Conservation (phyloP, 30 jellyfish, hydroid and myxozoan species). For the Phacellophora camtschatica region DNA sequence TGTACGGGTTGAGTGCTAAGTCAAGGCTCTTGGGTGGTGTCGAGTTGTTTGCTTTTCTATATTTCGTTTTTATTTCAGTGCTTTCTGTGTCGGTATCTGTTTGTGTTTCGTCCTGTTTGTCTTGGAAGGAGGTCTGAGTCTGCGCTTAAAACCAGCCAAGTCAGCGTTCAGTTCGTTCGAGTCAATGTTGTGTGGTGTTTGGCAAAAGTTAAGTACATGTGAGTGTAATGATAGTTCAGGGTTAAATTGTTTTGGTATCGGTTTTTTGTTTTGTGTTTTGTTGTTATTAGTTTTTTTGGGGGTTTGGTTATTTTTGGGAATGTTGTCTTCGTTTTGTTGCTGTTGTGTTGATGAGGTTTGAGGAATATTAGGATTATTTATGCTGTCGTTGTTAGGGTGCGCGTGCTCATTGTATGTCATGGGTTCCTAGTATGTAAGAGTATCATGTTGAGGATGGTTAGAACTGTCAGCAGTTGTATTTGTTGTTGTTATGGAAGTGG, state of each 20-base stretch:
- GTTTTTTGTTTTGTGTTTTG: background rate
- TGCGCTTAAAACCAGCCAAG: background rate
- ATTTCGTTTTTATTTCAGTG: background rate
- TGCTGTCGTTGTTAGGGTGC: too few species aligned
- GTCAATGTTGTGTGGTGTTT: background rate
- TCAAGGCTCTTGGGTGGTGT: background rate
- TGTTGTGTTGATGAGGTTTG: too few species aligned
- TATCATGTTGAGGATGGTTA: too few species aligned
- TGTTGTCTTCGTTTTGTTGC: too few species aligned
- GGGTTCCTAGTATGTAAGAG: too few species aligned
- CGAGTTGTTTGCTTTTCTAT: background rate
- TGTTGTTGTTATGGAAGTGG: too few species aligned
- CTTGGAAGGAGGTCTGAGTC: background rate
- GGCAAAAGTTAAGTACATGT: background rate
- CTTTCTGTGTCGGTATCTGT: background rate
- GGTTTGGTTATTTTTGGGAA: too few species aligned
- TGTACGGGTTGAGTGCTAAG: background rate
- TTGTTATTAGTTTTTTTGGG: too few species aligned
- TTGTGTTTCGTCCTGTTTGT: background rate
- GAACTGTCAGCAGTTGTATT: too few species aligned
- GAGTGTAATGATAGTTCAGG: background rate
- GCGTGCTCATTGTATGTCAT: too few species aligned
- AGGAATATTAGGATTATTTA: too few species aligned
- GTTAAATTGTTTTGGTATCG: background rate
- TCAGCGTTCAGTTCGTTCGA: background rate